A percentile compares a stretch with the other conserved stretches of the same genome.
These are phyloP conservation scores for Hiodon tergisus DNA, from an alignment of 2,113 vertebrate species.

Conservation along the genomic window DNA sequence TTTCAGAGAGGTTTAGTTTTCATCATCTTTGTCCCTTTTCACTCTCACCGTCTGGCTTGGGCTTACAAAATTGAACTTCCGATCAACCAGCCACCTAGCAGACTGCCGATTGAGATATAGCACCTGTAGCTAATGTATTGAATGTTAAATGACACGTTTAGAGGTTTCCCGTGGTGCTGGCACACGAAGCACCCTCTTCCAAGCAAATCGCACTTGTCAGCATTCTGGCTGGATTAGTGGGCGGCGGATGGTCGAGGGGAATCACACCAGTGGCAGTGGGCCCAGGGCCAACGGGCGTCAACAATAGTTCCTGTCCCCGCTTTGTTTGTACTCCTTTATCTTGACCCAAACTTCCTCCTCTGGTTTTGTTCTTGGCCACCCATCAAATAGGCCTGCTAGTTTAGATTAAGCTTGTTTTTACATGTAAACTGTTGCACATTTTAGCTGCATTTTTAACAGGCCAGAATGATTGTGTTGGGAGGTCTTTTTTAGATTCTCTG, in stretches of 20 bases:
- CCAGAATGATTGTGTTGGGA: not conserved
- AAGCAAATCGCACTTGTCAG: conserved; percentile 42
- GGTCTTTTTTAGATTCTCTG: not conserved
- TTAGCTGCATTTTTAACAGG: not conserved
- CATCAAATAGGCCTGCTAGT: not conserved
- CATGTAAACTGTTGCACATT: not conserved
- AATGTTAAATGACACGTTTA: conserved; percentile 28
- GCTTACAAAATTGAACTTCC: conserved; percentile 12
- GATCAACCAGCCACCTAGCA: no score
- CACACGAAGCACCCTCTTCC: conserved; percentile 21
- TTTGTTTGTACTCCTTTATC: conserved; percentile 27
- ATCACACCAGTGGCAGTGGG: conserved; percentile 42
- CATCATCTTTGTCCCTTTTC: not conserved
- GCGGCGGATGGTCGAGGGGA: conserved; percentile 31
- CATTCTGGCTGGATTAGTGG: conserved; percentile 36
- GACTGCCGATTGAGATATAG: no score
- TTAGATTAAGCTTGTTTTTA: not conserved
- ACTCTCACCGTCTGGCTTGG: not conserved
- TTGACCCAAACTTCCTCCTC: conserved; percentile 1
- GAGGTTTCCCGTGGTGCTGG: conserved; percentile 21
- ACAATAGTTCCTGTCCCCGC: conserved; percentile 27
- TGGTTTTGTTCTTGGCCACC: conserved; percentile 32
- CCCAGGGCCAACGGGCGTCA: conserved; percentile 31
- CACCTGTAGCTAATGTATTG: no score
- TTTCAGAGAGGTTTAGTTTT: not conserved